Evolutionary conservation across 2,797 vertebrate species (phyloP), one percentile per base, ranked within the genome.

Genomic region (Florisuga fusca): DNA sequence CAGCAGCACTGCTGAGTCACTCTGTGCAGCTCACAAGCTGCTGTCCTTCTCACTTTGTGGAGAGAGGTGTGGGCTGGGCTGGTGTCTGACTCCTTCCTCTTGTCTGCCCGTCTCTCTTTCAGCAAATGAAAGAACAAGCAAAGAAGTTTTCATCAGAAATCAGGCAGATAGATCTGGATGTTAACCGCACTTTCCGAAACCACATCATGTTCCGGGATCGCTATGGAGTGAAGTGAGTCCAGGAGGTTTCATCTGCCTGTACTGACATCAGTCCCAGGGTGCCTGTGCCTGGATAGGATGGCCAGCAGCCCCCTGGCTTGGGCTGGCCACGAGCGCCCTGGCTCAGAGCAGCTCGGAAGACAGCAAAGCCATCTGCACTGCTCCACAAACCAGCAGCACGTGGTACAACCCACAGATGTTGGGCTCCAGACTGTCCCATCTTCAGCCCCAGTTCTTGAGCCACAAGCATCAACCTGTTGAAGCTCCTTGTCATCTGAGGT

Each of bases 191-290:
- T 69, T 99, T 99, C 97, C 98, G 99, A 82, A 99, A 99, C 97
- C 98, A 99, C 96, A 99, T 99, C 96, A 99, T 99, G 99, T 99
- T 99, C 91, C 99, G 98, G 97, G 99, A 99, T 72, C 99, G 99
- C 94, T 99, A 99, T 6, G 99, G 99, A 94, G 98, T 99, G 93
- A 99, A 98, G 99, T 99, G 97, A 98, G 99, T 98, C 59, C 4
- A 1, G 26, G 23, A 31, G 33, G 36, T 31, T 55, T 73, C 4
- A 3, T 0, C 1, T 13, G 48, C 66, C 81, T 33, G 2, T 29
- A 3, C 0, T 5, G 66, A 22, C 38, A 18, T 7, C 0, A 0
- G 7, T 57, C 58, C 33, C 1, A 1, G 31, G 22, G 41, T 31
- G 7, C 12, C 38, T 19, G 7, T 63, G 38, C 2, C 0, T 50